Base-by-base conservation (phyloP, 2,113 vertebrate species). In the Phyllostomus discolor region DNA sequence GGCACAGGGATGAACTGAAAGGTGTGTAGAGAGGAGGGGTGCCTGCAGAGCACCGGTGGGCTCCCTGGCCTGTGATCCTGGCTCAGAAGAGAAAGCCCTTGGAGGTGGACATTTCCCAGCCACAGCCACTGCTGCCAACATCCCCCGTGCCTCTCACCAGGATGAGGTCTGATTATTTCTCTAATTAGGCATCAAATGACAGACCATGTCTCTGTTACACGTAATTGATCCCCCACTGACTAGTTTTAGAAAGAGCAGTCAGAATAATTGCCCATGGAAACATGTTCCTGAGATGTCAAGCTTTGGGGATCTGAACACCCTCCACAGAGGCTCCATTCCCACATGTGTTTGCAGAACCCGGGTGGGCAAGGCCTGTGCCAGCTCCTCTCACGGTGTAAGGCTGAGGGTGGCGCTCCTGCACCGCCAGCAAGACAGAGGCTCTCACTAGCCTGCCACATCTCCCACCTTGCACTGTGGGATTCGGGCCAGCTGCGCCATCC, bases 151-250 rank as follows among this genome's bases (percentile, higher is more conserved):
- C 64, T 90, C 35, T 64, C 38, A 5, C 64, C 41, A 76, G 82
- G 78, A 72, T 4, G 52, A 92, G 66, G 62, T 92, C 81, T 79
- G 92, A 96, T 93, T 91, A 95, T 66, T 87, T 46, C 73, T 96
- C 79, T 95, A 96, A 96, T 91, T 92, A 93, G 91, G 86, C 88
- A 95, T 92, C 88, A 97, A 76, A 93, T 96, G 88, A 95, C 81
- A 93, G 64, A 43, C 54, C 46, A 35, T 31, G 67, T 96, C 35
- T 83, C 86, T 90, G 46, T 95, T 92, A 84, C 81, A 92, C 10
- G 33, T 93, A 78, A 95, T 64, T 81, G 57, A 96, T 88, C 87
- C 38, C 59, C 50, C 14, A 92, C 69, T 64, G 76, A 89, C 76
- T 93, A 72, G 50, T 91, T 95, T 86, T 90, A 95, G 86, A 79